Conservation (phyloP, 2,113 vertebrate species). For the Prunella fulvescens region DNA sequence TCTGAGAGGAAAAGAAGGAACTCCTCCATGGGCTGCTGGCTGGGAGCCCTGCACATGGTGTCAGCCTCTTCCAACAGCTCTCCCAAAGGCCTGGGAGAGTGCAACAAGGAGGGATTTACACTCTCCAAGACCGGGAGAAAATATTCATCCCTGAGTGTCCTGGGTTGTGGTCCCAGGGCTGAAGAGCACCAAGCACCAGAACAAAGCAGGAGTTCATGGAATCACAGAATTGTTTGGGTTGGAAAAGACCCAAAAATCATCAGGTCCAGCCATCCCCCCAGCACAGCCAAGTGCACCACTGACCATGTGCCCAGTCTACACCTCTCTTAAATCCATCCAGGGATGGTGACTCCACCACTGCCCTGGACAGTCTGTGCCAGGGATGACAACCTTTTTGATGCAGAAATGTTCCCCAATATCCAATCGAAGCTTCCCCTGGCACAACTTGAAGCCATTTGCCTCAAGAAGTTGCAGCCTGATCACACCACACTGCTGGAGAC, state of each 20-base stretch:
- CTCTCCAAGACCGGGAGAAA: neutral
- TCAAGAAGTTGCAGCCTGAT: neutral
- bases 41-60: fast-evolving
- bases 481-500: neutral
- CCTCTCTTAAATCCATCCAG: neutral
- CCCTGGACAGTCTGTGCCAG: neutral
- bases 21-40: neutral
- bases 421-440: neutral
- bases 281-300: neutral
- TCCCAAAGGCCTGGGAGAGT: neutral
- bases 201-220: neutral
- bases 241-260: neutral
- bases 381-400: neutral
- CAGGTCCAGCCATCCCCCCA: neutral
- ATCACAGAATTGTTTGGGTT: neutral
- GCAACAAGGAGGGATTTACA: neutral
- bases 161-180: neutral
- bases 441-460: neutral
- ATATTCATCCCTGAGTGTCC: neutral
- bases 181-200: neutral
- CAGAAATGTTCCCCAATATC: neutral
- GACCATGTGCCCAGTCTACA: fast-evolving
- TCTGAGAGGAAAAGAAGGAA: neutral
- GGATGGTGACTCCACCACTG: neutral
- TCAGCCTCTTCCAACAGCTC: neutral